Evolutionary conservation across 2,888 invertebrate genomes (phyloP).

Genomic region (Teleiodes luculella): DNA sequence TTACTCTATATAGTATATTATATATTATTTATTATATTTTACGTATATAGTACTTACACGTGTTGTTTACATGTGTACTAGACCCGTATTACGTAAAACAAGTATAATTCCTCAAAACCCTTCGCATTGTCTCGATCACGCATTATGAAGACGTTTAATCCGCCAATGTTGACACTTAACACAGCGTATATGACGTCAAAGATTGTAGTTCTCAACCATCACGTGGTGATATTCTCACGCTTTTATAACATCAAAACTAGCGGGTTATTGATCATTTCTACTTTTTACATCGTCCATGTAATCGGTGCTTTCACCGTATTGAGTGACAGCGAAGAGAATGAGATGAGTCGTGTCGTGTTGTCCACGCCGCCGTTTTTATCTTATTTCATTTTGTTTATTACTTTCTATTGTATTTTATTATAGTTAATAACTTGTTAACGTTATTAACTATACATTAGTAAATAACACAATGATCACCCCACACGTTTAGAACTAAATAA

Average conservation of each 20-base stretch:
- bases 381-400: background rate
- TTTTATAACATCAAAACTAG: background rate
- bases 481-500: too few species aligned
- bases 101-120: too few species aligned
- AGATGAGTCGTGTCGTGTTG: background rate
- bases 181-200: background rate
- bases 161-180: background rate
- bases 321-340: constrained; percentile 2
- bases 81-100: too few species aligned
- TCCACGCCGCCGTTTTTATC: background rate
- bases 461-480: too few species aligned
- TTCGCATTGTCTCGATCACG: too few species aligned
- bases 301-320: constrained; percentile 13
- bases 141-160: background rate
- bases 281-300: constrained; percentile 3
- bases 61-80: too few species aligned
- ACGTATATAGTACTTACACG: too few species aligned
- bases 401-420: constrained; percentile 3
- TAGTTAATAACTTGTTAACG: too few species aligned
- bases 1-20: too few species aligned
- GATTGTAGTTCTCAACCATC: background rate
- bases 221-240: background rate
- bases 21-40: too few species aligned
- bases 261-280: constrained; percentile 8
- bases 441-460: too few species aligned